These are phyloP conservation scores for Heliconius aoede DNA, from an alignment of 2,888 invertebrate genomes.

Conservation along the genomic window DNA sequence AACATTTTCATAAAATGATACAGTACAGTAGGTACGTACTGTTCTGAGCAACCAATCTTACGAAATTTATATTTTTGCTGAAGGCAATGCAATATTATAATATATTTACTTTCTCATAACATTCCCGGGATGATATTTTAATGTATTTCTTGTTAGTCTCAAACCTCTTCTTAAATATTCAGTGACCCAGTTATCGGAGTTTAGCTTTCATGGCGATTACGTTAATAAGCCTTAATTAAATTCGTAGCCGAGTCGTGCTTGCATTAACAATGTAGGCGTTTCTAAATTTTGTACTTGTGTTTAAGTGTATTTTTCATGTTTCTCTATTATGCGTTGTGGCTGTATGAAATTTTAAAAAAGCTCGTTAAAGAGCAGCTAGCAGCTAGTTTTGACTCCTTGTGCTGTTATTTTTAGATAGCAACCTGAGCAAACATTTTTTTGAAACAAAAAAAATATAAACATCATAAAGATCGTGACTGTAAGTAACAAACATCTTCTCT, in stretches of 20 bases:
- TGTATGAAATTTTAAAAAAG: neutral
- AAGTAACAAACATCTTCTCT: too few species aligned
- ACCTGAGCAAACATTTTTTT: too few species aligned
- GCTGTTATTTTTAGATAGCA: too few species aligned
- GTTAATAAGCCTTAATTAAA: slow-evolving; percentile 46
- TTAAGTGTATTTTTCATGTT: slow-evolving; percentile 3
- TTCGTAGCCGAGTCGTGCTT: slow-evolving; percentile 41
- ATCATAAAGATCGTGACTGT: too few species aligned
- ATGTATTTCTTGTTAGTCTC: slow-evolving; percentile 25
- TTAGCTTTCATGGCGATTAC: slow-evolving; percentile 42
- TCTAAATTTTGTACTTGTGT: slow-evolving; percentile 12
- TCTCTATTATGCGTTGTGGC: neutral
- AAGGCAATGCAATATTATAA: neutral
- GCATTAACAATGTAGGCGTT: slow-evolving; percentile 25
- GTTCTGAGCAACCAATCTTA: neutral
- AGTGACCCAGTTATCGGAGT: slow-evolving; percentile 43
- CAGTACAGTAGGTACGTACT: neutral
- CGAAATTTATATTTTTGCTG: neutral
- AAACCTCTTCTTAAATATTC: slow-evolving; percentile 40
- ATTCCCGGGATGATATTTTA: slow-evolving; percentile 22
- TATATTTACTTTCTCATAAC: slow-evolving; percentile 21
- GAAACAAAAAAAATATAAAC: too few species aligned
- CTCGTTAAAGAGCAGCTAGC: too few species aligned
- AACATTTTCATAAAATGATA: neutral
- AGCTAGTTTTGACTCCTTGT: too few species aligned